Evolutionary conservation across 2,797 vertebrate genomes (phyloP), one percentile per base, ranked within the genome.

Genomic region (Phaenicophaeus curvirostris): DNA sequence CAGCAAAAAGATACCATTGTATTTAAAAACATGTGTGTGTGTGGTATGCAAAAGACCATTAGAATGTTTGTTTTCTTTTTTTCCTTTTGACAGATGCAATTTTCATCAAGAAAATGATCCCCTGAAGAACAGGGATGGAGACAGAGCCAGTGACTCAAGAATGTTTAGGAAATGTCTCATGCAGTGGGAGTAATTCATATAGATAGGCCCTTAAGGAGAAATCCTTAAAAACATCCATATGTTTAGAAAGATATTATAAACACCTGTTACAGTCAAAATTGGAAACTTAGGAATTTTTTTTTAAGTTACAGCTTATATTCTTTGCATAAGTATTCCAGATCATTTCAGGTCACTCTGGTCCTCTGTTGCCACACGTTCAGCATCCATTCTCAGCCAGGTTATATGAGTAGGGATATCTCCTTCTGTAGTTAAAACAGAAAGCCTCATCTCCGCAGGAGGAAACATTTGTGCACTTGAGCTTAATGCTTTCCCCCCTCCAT

Each of bases 111-210:
- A 89, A 91, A 93, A 92, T 83, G 17, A 87, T 80, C 62, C 85
- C 81, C 76, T 23, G 18, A 94, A 93, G 80, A 76, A 87, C 94
- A 83, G 78, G 75, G 15, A 83, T 44, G 61, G 88, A 94, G 63
- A 88, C 82, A 23, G 88, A 93, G 54, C 48, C 31, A 79, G 76
- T 84, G 57, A 90, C 77, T 95, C 77, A 63, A 73, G 44, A 86
- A 85, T 65, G n/a, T 66, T 95, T 92, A 90, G 78, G 68, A 94
- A 95, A 93, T 78, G 28, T 77, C 58, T 95, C 58, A 27, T 83
- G 80, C 31, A 79, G 31, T 62, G 75, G 75, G 89, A 93, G n/a
- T 62, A 94, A 95, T 92, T 95, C 21, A 82, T 83, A 89, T 6
- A 74, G 58, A 90, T 74, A 65, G 17, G 57, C 92, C 94, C 75